Evolutionary conservation across 1,140 invertebrate genomes (phyloP).

Genomic region (Sarcophaga bullata): DNA sequence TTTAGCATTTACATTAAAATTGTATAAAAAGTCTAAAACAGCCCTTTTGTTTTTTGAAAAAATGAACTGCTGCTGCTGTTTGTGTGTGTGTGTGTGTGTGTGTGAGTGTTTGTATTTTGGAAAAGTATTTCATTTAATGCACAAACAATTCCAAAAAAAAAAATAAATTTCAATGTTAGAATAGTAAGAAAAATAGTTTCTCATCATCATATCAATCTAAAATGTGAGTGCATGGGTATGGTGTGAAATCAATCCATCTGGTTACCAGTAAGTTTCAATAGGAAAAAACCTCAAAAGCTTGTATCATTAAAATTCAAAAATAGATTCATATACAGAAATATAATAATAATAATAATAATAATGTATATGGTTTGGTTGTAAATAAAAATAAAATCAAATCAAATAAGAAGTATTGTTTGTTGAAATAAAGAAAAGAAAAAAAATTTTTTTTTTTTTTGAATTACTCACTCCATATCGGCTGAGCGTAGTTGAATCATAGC

Average conservation of each 20-base stretch:
- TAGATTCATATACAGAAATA: background rate
- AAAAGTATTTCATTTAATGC: background rate
- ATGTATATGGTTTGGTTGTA: no score
- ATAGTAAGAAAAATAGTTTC: background rate
- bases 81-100: no score
- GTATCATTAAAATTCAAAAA: background rate
- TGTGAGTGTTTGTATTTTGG: background rate
- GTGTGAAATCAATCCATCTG: background rate
- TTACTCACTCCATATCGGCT: slow-evolving; percentile 64
- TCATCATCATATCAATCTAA: slow-evolving; percentile 1
- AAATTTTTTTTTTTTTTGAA: background rate
- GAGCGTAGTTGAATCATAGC: slow-evolving; percentile 61
- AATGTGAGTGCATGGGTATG: background rate
- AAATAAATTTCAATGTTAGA: background rate
- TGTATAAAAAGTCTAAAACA: background rate
- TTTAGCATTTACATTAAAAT: background rate
- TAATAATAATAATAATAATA: no score
- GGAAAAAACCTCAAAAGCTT: slow-evolving; percentile 23
- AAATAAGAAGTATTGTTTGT: no score
- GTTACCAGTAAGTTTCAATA: slow-evolving; percentile 11
- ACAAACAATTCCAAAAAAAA: background rate
- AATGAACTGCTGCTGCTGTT: no score
- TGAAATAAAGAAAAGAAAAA: no score
- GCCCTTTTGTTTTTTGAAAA: background rate
- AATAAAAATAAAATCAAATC: no score